Conservation (phyloP, 2,888 invertebrate genomes). For the Dryomyza anilis region DNA sequence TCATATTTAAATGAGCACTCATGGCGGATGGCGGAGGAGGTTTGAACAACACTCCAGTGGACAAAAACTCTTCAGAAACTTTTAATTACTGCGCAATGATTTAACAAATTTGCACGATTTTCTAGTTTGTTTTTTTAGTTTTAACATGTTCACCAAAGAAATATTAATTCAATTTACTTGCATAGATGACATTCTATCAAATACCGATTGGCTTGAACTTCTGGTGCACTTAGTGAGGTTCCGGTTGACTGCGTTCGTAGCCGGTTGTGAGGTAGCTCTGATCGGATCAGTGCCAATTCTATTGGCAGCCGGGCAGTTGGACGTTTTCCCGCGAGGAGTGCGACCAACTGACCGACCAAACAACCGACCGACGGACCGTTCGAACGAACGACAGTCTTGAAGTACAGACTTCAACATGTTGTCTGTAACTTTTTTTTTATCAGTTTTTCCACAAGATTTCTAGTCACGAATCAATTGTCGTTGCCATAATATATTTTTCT, state of each 20-base stretch:
- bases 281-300: not conserved
- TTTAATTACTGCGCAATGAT: too few relatives aligned
- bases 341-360: too few relatives aligned
- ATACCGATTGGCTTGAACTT: not conserved
- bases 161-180: too few relatives aligned
- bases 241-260: not conserved
- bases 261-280: not conserved
- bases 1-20: too few relatives aligned
- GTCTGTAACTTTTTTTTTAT: not conserved
- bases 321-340: not conserved
- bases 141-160: too few relatives aligned
- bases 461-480: slow-evolving; percentile 22
- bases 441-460: slow-evolving; percentile 2
- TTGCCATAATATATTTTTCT: not conserved
- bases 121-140: too few relatives aligned
- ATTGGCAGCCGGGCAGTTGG: not conserved
- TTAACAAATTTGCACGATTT: too few relatives aligned
- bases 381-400: too few relatives aligned
- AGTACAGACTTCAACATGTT: not conserved
- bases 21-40: too few relatives aligned
- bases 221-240: slow-evolving; percentile 5
- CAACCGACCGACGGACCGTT: too few relatives aligned
- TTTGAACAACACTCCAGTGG: too few relatives aligned
- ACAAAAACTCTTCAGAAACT: too few relatives aligned
- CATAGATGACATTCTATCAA: slow-evolving; percentile 1